Base-by-base conservation (phyloP, 2,113 vertebrate genomes). In the Odobenus rosmarus region DNA sequence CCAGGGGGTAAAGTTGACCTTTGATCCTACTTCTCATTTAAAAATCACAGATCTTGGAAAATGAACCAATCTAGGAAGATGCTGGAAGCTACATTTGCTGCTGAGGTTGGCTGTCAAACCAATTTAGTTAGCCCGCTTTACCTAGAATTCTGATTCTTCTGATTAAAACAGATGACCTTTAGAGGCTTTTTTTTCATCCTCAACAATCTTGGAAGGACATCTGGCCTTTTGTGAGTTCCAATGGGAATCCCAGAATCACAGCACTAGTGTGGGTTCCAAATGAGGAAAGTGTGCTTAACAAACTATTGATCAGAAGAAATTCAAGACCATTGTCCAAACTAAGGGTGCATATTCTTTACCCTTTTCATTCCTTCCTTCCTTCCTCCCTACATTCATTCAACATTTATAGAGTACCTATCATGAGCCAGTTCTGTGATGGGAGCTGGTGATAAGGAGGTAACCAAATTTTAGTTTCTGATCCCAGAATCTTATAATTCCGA, bases 1-100 rank as follows among this genome's bases (percentile, higher is more conserved):
- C 83, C 67, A 91, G 91, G 55, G 90, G 94, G 31, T 88, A 80
- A 94, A 53, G 23, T 59, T 93, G 93, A 87, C 94, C 96, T 95
- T 95, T 83, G 85, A 80, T 88, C 79, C 57, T 57, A n/a, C 33
- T 90, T n/a, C 90, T 94, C 53, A 96, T 93, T 95, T 96, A 92
- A 80, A 93, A 96, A 39, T 94, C 90, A 95, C 42, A 98, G 92
- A 85, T 88, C 88, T 59, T 88, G 46, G 88, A 79, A 98, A 94
- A 95, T 59, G 91, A 94, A 57, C 55, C 90, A 81, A 46, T 87
- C 51, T 57, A 51, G 64, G 67, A 97, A 95, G 74, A 64, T 39
- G 26, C 61, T 83, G 42, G 61, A 93, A 97, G 93, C 92, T 59
- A 36, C 42, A 3, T 61, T 46, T 77, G 83, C 83, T 86, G 88